Base-by-base conservation (phyloP, 64 coral and sea anemone species). In the Pachyseris speciosa region DNA sequence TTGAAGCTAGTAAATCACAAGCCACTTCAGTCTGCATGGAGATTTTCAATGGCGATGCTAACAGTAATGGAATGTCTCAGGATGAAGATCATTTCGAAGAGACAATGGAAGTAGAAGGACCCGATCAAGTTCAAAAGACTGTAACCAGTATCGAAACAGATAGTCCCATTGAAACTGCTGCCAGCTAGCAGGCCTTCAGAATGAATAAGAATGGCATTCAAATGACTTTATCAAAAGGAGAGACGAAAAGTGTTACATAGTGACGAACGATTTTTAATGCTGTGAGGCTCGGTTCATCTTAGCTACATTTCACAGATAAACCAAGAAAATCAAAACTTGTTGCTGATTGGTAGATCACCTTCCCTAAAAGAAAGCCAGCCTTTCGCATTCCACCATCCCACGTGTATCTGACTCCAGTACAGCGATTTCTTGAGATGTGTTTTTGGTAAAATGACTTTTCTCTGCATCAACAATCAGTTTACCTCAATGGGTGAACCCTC, bases 1-100 rank as follows among this genome's bases (percentile, higher is more conserved):
- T 99, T 16, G 97, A 99, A 72, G 61, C 86, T 20, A 95, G 94
- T 59, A 95, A 93, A 57, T 94, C 95, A 43, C 87, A 86, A 87
- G 91, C 85, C 15, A 94, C 88, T 8, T 98, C 92, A 0, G 80
- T 94, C 7, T 96, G 69, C 4, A 87, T 96, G 67, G 91, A 96
- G 13, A 90, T 84, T 19, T 73, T 96, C 6, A 96, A 93, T 81
- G 91, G 95, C 30, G 92, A 80, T 51, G 39, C 90, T 8, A 80
- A 93, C 17, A 64, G 91, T 3, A 72, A 87, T 44, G 84, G 83
- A 25, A 34, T 72, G 48, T 69, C 67, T 26, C 43, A 47, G 26
- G 86, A 89, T 43, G 91, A 78, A 20, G 86, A 64, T 7, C 75
- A 92, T 22, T 66, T 24, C 60, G 77, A 89, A 2, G 85, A 93